Conservation (phyloP, 2,888 invertebrate species). For the Saturnia pavonia region DNA sequence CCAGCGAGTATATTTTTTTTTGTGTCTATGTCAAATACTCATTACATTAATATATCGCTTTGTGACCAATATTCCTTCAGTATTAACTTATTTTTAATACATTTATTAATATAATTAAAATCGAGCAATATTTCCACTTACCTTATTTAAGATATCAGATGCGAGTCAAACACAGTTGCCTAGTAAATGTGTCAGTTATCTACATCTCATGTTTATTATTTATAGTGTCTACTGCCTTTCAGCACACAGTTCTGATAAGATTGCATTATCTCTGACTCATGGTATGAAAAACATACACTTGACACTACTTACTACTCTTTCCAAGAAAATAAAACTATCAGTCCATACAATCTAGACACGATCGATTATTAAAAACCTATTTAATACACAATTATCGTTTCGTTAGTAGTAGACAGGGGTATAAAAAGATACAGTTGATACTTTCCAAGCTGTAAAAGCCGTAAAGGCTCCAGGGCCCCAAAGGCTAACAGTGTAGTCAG, state of each 20-base stretch:
- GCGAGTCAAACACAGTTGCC: neutral
- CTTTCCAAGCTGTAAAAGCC: too few relatives aligned
- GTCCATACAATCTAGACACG: neutral
- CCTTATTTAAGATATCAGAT: neutral
- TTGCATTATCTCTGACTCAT: constrained; percentile 19
- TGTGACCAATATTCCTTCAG: neutral
- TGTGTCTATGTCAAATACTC: too few relatives aligned
- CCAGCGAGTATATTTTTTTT: too few relatives aligned
- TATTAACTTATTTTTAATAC: neutral
- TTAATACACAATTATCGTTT: neutral
- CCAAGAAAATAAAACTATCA: neutral
- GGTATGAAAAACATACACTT: neutral
- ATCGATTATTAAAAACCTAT: neutral
- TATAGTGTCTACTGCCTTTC: constrained; percentile 17
- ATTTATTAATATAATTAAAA: neutral
- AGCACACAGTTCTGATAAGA: constrained; percentile 20
- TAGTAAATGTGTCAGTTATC: neutral
- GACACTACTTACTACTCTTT: neutral
- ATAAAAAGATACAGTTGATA: too few relatives aligned
- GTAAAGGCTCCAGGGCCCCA: too few relatives aligned
- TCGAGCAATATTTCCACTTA: neutral
- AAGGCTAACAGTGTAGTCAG: too few relatives aligned
- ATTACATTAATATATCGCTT: neutral
- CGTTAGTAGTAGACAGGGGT: neutral
- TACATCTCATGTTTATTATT: constrained; percentile 21